These are phyloP conservation scores for Tetranychus truncatus DNA, from an alignment of 2,888 invertebrate genomes.

Conservation along the genomic window DNA sequence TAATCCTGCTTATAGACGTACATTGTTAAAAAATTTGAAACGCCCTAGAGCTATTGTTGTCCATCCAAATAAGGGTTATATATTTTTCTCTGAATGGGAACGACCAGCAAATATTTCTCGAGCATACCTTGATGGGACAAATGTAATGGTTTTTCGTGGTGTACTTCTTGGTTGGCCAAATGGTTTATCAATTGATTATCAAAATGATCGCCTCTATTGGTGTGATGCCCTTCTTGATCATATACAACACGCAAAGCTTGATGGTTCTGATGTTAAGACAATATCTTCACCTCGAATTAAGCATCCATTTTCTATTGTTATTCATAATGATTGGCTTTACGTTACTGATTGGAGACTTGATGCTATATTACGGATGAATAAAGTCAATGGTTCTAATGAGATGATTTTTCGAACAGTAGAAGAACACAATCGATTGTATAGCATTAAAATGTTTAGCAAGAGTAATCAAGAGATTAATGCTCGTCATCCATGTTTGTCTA, in stretches of 20 bases:
- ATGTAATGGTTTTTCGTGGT: constrained; percentile 66
- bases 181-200: constrained; percentile 79
- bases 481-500: constrained; percentile 59
- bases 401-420: constrained; percentile 69
- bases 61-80: constrained; percentile 78
- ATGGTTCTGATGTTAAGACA: constrained; percentile 74
- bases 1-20: constrained; percentile 62
- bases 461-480: constrained; percentile 28
- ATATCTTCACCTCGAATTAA: constrained; percentile 65
- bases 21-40: constrained; percentile 65
- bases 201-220: constrained; percentile 77
- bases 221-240: constrained; percentile 89
- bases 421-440: constrained; percentile 71
- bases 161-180: constrained; percentile 93
- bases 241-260: constrained; percentile 76
- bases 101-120: constrained; percentile 87
- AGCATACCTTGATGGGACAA: constrained; percentile 71
- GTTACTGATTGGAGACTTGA: constrained; percentile 93
- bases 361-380: constrained; percentile 74
- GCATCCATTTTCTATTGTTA: constrained; percentile 79
- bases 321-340: constrained; percentile 71
- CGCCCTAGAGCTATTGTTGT: constrained; percentile 88
- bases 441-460: constrained; percentile 48
- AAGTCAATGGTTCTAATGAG: constrained; percentile 68
- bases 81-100: constrained; percentile 92